Base-by-base conservation (phyloP, 2,113 vertebrate species). In the Siniperca chuatsi region DNA sequence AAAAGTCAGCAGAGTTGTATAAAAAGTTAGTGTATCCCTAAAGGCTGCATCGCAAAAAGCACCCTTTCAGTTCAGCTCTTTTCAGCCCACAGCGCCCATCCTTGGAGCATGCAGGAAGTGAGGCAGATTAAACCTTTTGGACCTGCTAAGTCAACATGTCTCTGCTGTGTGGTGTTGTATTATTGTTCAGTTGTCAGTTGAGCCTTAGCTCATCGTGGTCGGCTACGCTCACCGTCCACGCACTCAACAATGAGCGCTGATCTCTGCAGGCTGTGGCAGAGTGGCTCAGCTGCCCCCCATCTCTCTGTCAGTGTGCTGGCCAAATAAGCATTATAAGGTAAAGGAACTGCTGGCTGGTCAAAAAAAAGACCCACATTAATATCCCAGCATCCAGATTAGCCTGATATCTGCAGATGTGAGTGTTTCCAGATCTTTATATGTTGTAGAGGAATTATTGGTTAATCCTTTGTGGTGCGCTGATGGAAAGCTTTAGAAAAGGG, bases 121-220 rank as follows among this genome's bases (percentile, higher is more conserved):
- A 89, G 87, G 81, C 88, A 92, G 93, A 95, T 94, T 91, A 94
- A 92, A 88, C 73, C 85, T 90, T 90, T 90, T 78, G 84, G 88
- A 89, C 87, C 84, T 74, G 87, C 90, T 95, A 92, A 92, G 87
- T 93, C 93, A 94, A 93, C 94, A 94, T 64, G 92, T 94, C 90
- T 93, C 85, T 89, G 86, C 81, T 91, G 79, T 68, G 75, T 79
- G 74, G 11, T 58, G 91, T 81, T 83, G 81, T 74, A 82, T 92
- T 90, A 92, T 95, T 96, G 94, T 95, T 95, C 88, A 55, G 86
- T 90, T 94, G 93, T 94, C 90, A 93, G 89, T 87, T 37, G 46
- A 91, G 93, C 87, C 86, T 93, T 84, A 92, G 81, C 92, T 92
- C 81, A 88, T 88, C 55, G 64, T 78, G 54, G 23, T 83, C 84